Percentiles rank a stretch among this genome's conserved stretches.
Conservation (phyloP, 2,888 invertebrate species). For the Nomada lathburiana region DNA sequence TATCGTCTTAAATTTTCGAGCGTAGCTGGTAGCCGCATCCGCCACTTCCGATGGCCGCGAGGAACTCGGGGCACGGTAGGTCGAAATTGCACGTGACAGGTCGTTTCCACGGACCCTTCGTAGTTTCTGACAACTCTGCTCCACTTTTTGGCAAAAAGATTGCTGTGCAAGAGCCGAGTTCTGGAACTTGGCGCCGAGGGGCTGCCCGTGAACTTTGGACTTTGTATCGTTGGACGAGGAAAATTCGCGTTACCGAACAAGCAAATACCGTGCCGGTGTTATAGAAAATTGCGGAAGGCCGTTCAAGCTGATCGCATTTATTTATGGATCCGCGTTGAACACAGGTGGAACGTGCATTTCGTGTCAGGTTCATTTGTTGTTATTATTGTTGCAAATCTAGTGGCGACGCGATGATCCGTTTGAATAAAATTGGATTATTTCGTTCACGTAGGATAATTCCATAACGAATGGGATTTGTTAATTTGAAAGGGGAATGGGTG, state of each 20-base stretch:
- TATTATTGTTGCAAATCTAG: neutral
- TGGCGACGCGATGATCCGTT: neutral
- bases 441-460: neutral
- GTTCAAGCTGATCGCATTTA: no score
- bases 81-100: slow-evolving; percentile 25
- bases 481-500: neutral
- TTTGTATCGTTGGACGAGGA: neutral
- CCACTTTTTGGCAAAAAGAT: neutral
- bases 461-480: neutral
- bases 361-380: neutral
- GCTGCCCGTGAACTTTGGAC: neutral
- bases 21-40: slow-evolving; percentile 59
- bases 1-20: slow-evolving; percentile 76
- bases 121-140: neutral
- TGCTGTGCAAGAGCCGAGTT: neutral
- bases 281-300: no score
- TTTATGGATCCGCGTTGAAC: no score
- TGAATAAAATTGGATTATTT: neutral
- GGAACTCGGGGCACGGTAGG: slow-evolving; percentile 73
- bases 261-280: no score
- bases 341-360: neutral
- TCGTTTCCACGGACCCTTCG: slow-evolving; percentile 18
- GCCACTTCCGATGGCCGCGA: slow-evolving; percentile 50
- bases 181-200: neutral
- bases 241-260: neutral